Evolutionary conservation across 2,888 invertebrate species (phyloP).

Genomic region (Fissipunctia ypsillon): DNA sequence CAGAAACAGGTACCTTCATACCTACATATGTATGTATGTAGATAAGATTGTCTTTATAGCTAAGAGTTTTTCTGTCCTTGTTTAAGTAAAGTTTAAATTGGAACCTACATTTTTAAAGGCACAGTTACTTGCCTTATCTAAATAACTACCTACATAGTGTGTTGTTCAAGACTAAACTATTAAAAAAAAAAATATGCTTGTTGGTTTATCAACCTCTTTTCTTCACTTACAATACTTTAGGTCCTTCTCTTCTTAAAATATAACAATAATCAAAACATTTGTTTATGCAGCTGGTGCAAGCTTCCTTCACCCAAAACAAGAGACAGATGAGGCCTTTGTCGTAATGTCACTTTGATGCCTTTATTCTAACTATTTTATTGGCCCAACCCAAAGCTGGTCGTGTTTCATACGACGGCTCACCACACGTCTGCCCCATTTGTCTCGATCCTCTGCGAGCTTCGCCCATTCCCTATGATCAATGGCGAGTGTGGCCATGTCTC

Average conservation of each 20-base stretch:
- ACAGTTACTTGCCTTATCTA: not conserved
- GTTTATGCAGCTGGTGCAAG: not conserved
- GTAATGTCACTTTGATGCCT: constrained; percentile 13
- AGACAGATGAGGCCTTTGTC: constrained; percentile 13
- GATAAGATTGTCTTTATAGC: constrained; percentile 35
- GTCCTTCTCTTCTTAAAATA: not conserved
- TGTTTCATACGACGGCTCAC: constrained; percentile 60
- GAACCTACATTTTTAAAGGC: constrained; percentile 8
- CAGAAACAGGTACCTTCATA: constrained; percentile 19
- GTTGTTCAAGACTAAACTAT: not conserved
- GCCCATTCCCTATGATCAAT: constrained; percentile 62
- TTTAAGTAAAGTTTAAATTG: constrained; percentile 21
- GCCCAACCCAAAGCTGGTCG: constrained; percentile 39
- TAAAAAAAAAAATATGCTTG: not conserved
- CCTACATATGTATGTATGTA: constrained; percentile 25
- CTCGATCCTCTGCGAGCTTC: constrained; percentile 60
- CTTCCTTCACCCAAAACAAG: constrained; percentile 1
- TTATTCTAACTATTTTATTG: constrained; percentile 27
- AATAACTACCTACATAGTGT: not conserved
- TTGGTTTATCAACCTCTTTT: not conserved
- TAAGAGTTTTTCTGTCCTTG: constrained; percentile 12
- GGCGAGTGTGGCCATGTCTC: constrained; percentile 54
- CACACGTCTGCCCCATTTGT: constrained; percentile 61
- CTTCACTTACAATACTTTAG: not conserved
- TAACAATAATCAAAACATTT: not conserved